These are phyloP conservation scores for Penaeus monodon DNA, from an alignment of 2,888 invertebrate genomes.

Conservation along the genomic window DNA sequence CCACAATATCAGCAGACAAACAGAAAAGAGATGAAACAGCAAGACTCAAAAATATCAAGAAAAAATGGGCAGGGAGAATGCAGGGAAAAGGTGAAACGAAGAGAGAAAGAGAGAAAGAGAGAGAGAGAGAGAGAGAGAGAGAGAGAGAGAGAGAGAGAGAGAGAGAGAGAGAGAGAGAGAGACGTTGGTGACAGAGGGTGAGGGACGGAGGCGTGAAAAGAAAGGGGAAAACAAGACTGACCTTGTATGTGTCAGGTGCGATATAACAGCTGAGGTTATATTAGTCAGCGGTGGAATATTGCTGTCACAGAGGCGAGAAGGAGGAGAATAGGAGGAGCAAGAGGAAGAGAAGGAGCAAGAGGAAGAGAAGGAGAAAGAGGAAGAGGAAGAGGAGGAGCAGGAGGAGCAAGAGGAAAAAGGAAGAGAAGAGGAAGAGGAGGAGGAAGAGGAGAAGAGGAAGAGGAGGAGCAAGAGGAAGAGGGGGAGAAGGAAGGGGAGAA, in stretches of 20 bases:
- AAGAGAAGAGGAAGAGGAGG: neutral
- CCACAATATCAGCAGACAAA: too few relatives aligned
- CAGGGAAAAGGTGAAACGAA: conserved; percentile 3
- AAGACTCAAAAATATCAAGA: neutral
- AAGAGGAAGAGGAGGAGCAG: neutral
- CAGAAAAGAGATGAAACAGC: neutral
- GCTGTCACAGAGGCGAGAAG: neutral
- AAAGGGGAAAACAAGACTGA: neutral
- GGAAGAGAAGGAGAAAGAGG: neutral
- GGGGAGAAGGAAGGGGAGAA: too few relatives aligned
- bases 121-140: neutral
- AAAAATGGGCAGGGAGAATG: neutral
- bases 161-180: neutral
- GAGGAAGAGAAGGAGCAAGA: neutral
- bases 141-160: neutral
- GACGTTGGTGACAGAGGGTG: neutral
- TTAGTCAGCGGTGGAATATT: neutral
- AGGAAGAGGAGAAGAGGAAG: too few relatives aligned
- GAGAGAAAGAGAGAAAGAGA: neutral
- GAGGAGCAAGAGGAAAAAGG: neutral
- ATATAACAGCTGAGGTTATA: neutral
- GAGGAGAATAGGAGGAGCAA: neutral
- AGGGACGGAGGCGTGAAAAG: neutral
- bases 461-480: too few relatives aligned
- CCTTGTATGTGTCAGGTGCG: neutral